Evolutionary conservation across 2,888 invertebrate genomes (phyloP), one percentile per base, ranked within the genome.

Genomic region (Syritta pipiens): DNA sequence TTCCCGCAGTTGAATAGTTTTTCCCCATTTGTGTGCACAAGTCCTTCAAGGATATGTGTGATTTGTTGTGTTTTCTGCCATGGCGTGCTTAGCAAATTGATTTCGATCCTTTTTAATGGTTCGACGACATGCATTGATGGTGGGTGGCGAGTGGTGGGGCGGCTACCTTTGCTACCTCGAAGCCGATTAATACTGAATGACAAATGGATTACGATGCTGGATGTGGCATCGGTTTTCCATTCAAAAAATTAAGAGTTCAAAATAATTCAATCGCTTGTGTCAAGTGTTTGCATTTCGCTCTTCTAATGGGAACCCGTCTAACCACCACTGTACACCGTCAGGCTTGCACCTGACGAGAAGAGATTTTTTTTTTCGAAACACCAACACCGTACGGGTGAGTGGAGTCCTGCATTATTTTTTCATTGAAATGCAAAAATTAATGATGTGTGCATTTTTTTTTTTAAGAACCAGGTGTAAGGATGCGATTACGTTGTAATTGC

Each of bases 251-350:
- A 86, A 86, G 68, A 68, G 86, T 86, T 85, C 84, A 86, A 86
- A 85, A 86, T 85, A 87, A 86, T 86, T 86, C 86, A 87, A 86
- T 86, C 84, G 86, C 84, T 86, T 86, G 86, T 84, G 85, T 86
- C 85, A 86, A 87, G 87, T 86, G 85, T 57, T 79, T 60, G 77
- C 55, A 68, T 68, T 67, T 62, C 2, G 40, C 28, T 32, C 48
- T 35, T 40, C 48, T 48, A 42, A 57, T 35, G 19, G 53, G 17
- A 55, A 26, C 24, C 12, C 10, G 14, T 20, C 12, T 40, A n/a
- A 20, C 17, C 35, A 28, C 28, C 9, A 28, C 28, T 37, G 37
- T 17, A 37, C 37, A 37, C 17, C 17, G 9, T 20, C n/a, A 51
- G 28, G 17, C 17, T 32, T 42, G 42, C 37, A 51, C 37, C 22